Base-by-base conservation (phyloP, 2,797 vertebrate species). In the Typhlichthys subterraneus region DNA sequence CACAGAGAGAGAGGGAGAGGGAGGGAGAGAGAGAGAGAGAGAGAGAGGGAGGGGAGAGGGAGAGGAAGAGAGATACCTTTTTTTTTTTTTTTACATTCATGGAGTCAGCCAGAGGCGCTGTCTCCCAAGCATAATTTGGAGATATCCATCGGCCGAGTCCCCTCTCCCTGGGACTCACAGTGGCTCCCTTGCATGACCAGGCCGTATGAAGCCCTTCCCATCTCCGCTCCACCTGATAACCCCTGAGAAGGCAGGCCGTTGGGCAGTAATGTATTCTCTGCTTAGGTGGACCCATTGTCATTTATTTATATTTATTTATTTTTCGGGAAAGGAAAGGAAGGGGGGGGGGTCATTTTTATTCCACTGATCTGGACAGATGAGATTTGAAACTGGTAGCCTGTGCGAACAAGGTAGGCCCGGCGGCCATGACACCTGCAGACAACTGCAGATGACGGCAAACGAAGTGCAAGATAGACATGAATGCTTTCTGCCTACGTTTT, bases 211-310 rank as follows among this genome's bases (percentile, higher is more conserved):
- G 29, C 67, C 46, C 7, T 29, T 71, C 63, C 76, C 76, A 49
- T 70, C 78, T 85, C 80, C 82, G 74, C 83, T 70, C 62, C 0
- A 1, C 14, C 75, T 85, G 85, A 87, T 86, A 86, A 83, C 85
- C 80, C 67, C 54, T 59, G 55, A 72, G 70, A 63, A n/a, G 31
- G 45, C 52, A 69, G 23, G 53, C 65, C 67, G 78, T 71, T 57
- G 71, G 73, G 80, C 56, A 17, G 59, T 12, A 12, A 52, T 80
- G 69, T 64, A 80, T 84, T 86, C 88, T 88, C 83, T 68, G 80
- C 84, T 75, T 79, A 74, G 75, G 67, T 82, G 77, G 64, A 80
- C 56, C 61, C 69, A 80, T 67, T 88, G 81, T 84, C 87, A 89
- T 73, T 85, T 60, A 45, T 60, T 67, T 78, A 72, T 87, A 50